Base-by-base conservation (phyloP, 2,888 invertebrate genomes). In the Pyrochroa serraticornis region DNA sequence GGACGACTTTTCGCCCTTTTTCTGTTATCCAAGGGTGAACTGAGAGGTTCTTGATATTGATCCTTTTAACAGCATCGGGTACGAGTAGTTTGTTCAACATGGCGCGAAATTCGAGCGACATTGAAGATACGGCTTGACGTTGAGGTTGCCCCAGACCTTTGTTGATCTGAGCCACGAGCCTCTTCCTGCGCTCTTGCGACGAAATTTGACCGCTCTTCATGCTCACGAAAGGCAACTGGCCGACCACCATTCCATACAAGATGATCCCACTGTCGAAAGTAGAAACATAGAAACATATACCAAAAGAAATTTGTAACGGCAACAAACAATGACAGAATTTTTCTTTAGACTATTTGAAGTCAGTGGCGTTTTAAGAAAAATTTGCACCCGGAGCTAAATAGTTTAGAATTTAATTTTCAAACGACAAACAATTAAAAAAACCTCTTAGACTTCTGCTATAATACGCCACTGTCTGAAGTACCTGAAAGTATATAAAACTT, bases 211-310 rank as follows among this genome's bases (percentile, higher is more conserved):
- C 78, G 12, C 72, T 79, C 60, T 74, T 71, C 66, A 63, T 73
- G 69, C 77, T 77, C 55, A 84, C 77, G 78, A 91, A 91, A 43
- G 90, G 90, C 66, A 91, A 80, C 54, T 84, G 84, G 6, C 90
- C 90, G 12, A 88, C 83, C 70, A 88, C 84, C 89, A 90, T 89
- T 43, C 88, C 89, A 80, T 89, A 91, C 61, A 89, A 82, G 59
- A 90, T 88, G 66, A 90, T 87, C 33, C 90, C 90, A 63, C 89
- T 89, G 79, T 5, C 22, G n/a, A 22, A 22, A 22, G 22, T 22
- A 22, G 5, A 22, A 22, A 22, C 22, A 22, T 22, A 22, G 3
- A 22, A 5, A 22, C n/a, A n/a, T n/a, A n/a, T n/a, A n/a, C n/a
- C n/a, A n/a, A n/a, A n/a, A n/a, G n/a, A n/a, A n/a, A n/a, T n/a